These are phyloP conservation scores for Bradypus variegatus DNA, from an alignment of 2,797 vertebrate genomes.

Conservation along the genomic window DNA sequence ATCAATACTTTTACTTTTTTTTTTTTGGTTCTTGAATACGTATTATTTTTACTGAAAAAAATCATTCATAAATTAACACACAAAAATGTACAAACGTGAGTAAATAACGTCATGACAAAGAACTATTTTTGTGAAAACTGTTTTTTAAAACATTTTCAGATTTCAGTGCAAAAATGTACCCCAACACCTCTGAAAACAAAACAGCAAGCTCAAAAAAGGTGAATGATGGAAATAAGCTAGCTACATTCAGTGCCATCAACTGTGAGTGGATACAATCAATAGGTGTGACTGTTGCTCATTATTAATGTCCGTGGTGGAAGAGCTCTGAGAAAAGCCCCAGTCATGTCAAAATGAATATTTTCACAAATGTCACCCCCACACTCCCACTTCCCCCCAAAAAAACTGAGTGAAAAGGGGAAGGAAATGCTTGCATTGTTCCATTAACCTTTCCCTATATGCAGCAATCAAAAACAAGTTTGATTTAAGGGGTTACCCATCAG, in stretches of 20 bases:
- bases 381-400: background rate
- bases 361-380: slow-evolving; percentile 58
- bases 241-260: slow-evolving; percentile 56
- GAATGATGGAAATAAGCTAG: slow-evolving; percentile 57
- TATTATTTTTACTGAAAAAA: slow-evolving; percentile 83
- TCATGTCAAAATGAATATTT: slow-evolving; percentile 57
- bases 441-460: background rate
- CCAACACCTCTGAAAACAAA: slow-evolving; percentile 77
- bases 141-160: slow-evolving; percentile 77
- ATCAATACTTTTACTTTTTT: too few species aligned
- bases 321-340: slow-evolving; percentile 33
- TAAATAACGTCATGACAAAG: slow-evolving; percentile 81
- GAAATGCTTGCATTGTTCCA: background rate
- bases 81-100: slow-evolving; percentile 86
- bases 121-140: slow-evolving; percentile 79
- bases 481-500: slow-evolving; percentile 30
- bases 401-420: background rate
- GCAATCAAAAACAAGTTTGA: background rate
- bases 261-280: slow-evolving; percentile 34
- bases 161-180: slow-evolving; percentile 82
- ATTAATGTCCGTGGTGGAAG: slow-evolving; percentile 31
- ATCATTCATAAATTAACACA: slow-evolving; percentile 87
- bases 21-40: slow-evolving; percentile 73
- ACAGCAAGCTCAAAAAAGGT: slow-evolving; percentile 71
- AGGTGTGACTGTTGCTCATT: background rate